Conservation (phyloP, 2,113 vertebrate species). For the Orcinus orca region DNA sequence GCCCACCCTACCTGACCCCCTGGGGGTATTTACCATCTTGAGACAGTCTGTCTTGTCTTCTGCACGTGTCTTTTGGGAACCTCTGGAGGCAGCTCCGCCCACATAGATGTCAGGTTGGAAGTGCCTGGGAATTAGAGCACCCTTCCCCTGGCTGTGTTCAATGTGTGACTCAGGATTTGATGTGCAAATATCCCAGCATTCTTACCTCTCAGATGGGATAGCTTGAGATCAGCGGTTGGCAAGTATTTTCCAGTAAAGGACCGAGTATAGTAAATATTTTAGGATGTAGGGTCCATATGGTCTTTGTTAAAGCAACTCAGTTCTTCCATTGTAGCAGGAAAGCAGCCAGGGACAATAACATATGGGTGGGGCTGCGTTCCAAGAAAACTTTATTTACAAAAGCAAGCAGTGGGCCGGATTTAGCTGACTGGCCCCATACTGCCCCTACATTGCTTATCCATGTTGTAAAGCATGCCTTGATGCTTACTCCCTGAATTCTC, state of each 20-base stretch:
- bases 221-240: not conserved
- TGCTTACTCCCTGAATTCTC: not conserved
- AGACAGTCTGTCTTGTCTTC: not conserved
- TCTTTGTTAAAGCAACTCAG: not conserved
- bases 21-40: not conserved
- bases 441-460: rapidly evolving
- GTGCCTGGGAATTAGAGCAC: not conserved
- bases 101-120: not conserved
- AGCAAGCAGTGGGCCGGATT: not conserved
- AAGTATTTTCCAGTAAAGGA: not conserved
- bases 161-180: not conserved
- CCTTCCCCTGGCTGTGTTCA: rapidly evolving
- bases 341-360: not conserved
- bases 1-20: rapidly evolving
- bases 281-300: not conserved
- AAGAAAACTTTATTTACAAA: constrained; percentile 49
- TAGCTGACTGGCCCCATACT: not conserved
- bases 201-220: not conserved
- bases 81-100: not conserved
- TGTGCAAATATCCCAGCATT: not conserved
- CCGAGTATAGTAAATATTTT: not conserved
- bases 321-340: not conserved
- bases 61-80: not conserved
- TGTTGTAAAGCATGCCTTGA: not conserved
- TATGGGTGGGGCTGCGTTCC: not conserved